Evolutionary conservation across 2,888 invertebrate genomes (phyloP).

Genomic region (Latrodectus hesperus): DNA sequence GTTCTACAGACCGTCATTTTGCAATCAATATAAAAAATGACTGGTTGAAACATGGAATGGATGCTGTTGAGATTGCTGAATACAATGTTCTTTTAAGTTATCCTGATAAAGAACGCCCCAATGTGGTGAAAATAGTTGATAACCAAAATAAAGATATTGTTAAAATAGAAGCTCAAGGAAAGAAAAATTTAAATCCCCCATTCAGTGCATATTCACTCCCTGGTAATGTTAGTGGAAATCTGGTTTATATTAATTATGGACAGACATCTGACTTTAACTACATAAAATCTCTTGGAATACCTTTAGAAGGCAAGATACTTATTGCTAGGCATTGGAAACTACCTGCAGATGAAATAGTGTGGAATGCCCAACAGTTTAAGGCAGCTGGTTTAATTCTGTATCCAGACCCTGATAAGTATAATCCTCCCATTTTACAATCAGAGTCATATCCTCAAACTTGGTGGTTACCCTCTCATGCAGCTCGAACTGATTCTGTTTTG

Average conservation of each 20-base stretch:
- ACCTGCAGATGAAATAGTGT: slow-evolving; percentile 71
- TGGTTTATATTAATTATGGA: slow-evolving; percentile 76
- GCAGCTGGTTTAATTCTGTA: slow-evolving; percentile 75
- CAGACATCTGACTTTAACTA: slow-evolving; percentile 75
- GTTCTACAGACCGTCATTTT: slow-evolving; percentile 68
- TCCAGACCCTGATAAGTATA: slow-evolving; percentile 75
- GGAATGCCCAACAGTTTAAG: slow-evolving; percentile 73
- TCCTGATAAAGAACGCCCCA: slow-evolving; percentile 70
- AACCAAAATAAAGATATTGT: slow-evolving; percentile 37
- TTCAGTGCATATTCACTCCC: slow-evolving; percentile 72
- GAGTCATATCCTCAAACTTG: slow-evolving; percentile 74
- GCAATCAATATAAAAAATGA: slow-evolving; percentile 66
- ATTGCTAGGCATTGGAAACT: slow-evolving; percentile 75
- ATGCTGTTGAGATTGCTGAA: slow-evolving; percentile 68
- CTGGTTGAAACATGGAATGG: slow-evolving; percentile 70
- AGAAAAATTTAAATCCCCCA: slow-evolving; percentile 70
- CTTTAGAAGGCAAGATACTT: slow-evolving; percentile 76
- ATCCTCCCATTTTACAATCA: slow-evolving; percentile 67
- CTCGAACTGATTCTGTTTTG: slow-evolving; percentile 74
- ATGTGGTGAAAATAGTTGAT: slow-evolving; percentile 69
- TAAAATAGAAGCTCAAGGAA: slow-evolving; percentile 51
- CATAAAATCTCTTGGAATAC: slow-evolving; percentile 73
- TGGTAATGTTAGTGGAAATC: slow-evolving; percentile 71
- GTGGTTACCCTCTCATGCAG: slow-evolving; percentile 75
- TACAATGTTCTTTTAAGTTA: slow-evolving; percentile 70